Evolutionary conservation across 2,888 invertebrate species (phyloP).

Genomic region (Neoascia interrupta): DNA sequence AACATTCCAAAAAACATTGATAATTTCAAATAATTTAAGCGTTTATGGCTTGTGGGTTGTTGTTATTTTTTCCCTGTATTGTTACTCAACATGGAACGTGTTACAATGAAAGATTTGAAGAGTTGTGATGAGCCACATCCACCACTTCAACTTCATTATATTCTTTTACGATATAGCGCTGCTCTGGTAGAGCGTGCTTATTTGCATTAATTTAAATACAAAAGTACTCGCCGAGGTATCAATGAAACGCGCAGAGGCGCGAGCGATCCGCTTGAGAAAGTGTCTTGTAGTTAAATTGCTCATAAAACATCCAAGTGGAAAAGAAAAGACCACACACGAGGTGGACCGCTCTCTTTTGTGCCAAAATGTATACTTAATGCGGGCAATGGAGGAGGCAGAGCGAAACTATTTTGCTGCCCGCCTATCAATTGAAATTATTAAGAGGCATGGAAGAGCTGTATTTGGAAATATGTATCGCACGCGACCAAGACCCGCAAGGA

Average conservation of each 20-base stretch:
- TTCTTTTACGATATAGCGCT: not conserved
- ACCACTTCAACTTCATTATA: slow-evolving; percentile 12
- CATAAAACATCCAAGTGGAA: slow-evolving; percentile 23
- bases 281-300: slow-evolving; percentile 49
- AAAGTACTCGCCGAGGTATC: not conserved
- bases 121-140: slow-evolving; percentile 15
- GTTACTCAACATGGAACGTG: slow-evolving; percentile 13
- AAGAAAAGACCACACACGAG: slow-evolving; percentile 39
- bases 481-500: too few relatives aligned
- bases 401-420: not conserved
- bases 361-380: slow-evolving; percentile 10
- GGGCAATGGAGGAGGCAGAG: not conserved
- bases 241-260: not conserved
- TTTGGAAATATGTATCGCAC: too few relatives aligned
- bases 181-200: slow-evolving; percentile 14
- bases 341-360: not conserved
- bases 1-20: slow-evolving; percentile 14
- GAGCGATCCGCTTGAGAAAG: slow-evolving; percentile 43
- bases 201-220: slow-evolving; percentile 51
- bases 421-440: not conserved
- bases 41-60: too few relatives aligned
- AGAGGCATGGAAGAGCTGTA: too few relatives aligned
- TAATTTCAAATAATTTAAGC: slow-evolving; percentile 28
- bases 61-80: slow-evolving; percentile 4
- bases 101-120: slow-evolving; percentile 35